These are phyloP conservation scores for Macroteleia sp. DNA, from an alignment of 2,888 invertebrate species.

Conservation along the genomic window DNA sequence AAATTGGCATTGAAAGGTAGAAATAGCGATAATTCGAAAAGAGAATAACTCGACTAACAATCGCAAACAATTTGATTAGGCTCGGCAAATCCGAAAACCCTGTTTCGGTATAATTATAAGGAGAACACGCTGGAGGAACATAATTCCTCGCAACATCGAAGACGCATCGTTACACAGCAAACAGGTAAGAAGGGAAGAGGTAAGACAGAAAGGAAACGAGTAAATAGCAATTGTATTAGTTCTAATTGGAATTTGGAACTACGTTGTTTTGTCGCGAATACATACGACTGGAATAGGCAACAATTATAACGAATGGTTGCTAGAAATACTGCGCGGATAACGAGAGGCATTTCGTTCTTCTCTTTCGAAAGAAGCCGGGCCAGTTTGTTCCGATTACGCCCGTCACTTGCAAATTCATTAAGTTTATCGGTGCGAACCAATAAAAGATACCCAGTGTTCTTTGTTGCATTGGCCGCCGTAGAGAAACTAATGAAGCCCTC, in stretches of 20 bases:
- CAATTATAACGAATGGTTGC: conserved; percentile 38
- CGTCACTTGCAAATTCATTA: conserved; percentile 27
- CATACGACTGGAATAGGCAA: conserved; percentile 52
- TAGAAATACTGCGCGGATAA: no score
- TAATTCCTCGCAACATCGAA: conserved; percentile 17
- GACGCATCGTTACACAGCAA: conserved; percentile 2
- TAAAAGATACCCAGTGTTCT: conserved; percentile 17
- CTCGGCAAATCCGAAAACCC: conserved; percentile 5
- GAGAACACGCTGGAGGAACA: conserved; percentile 5
- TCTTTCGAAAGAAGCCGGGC: conserved; percentile 11
- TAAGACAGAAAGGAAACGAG: conserved; percentile 38
- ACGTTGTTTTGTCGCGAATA: conserved; percentile 46
- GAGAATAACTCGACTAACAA: background rate
- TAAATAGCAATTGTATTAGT: conserved; percentile 68
- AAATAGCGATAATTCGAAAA: background rate
- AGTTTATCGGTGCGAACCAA: background rate
- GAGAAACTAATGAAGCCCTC: conserved; percentile 51
- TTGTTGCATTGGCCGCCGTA: conserved; percentile 17
- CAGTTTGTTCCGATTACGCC: no score
- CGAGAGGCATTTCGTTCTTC: no score
- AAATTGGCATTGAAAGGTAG: background rate
- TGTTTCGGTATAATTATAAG: conserved; percentile 22
- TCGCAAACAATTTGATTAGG: conserved; percentile 20
- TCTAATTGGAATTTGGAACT: conserved; percentile 76
- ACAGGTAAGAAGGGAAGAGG: conserved; percentile 6